Evolutionary conservation across 2,113 vertebrate species (phyloP).

Genomic region (Zosterops hypoxanthus): DNA sequence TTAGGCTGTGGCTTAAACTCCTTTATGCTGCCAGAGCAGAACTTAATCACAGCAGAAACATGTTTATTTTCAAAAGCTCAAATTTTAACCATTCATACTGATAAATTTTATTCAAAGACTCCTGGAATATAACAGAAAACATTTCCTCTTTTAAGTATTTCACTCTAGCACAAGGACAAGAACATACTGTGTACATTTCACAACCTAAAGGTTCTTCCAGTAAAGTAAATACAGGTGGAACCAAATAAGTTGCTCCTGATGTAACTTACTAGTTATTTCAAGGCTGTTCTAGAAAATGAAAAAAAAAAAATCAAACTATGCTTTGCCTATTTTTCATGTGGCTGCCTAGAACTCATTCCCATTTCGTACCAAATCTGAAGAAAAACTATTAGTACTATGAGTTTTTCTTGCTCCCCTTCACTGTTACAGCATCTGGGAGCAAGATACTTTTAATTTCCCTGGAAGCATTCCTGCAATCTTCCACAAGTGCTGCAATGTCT

Average conservation of each 20-base stretch:
- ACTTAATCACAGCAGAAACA: neutral
- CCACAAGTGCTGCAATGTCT: neutral
- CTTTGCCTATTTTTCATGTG: neutral
- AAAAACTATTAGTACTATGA: neutral
- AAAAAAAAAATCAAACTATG: neutral
- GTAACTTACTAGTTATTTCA: neutral
- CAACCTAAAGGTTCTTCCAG: conserved; percentile 60
- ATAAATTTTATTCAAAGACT: neutral
- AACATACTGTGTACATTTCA: conserved; percentile 50
- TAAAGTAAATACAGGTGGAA: conserved; percentile 30
- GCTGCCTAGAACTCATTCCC: neutral
- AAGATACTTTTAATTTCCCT: neutral
- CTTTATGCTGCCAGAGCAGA: neutral
- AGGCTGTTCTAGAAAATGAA: neutral
- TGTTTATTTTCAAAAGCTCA: conserved; percentile 29
- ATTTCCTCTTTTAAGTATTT: conserved; percentile 60
- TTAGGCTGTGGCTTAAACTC: neutral
- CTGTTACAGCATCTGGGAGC: neutral
- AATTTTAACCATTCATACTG: neutral
- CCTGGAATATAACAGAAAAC: conserved; percentile 56
- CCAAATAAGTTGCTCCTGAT: neutral
- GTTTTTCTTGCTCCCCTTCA: neutral
- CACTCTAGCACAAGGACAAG: conserved; percentile 50
- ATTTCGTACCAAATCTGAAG: neutral
- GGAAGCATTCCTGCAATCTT: neutral